Conservation (phyloP, 2,797 vertebrate genomes). For the Takifugu ocellatus region DNA sequence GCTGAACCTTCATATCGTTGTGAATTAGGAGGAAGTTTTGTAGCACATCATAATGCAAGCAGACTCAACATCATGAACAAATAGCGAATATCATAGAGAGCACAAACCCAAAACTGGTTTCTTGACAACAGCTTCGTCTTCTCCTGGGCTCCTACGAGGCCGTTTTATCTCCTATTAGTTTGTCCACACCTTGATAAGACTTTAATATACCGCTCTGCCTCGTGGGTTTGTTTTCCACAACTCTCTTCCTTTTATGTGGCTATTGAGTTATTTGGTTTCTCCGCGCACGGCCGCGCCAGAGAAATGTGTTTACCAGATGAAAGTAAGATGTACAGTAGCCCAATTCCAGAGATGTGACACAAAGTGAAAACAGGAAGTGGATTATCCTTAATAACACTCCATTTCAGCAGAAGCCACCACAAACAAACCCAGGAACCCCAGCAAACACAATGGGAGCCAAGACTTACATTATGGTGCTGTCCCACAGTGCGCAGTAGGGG, state of each 20-base stretch:
- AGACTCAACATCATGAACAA: not conserved
- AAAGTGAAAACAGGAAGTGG: not conserved
- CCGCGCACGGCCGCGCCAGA: not conserved
- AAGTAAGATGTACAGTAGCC: not conserved
- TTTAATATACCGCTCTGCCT: not conserved
- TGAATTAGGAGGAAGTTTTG: not conserved
- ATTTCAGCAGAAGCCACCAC: not conserved
- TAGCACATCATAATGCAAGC: slow-evolving; percentile 13
- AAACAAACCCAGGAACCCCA: not conserved
- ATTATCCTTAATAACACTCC: not conserved
- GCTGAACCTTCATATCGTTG: no score
- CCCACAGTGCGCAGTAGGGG: slow-evolving; percentile 97
- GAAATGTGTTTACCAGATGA: slow-evolving; percentile 3
- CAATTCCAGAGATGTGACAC: slow-evolving; percentile 6
- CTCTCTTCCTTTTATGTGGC: slow-evolving; percentile 2
- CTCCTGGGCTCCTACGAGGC: not conserved
- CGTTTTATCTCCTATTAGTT: not conserved
- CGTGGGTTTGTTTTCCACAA: not conserved
- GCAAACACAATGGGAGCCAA: slow-evolving; percentile 11
- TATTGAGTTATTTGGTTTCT: not conserved
- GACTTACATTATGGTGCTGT: slow-evolving; percentile 93
- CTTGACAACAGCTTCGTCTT: not conserved
- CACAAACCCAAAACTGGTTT: not conserved
- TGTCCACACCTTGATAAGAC: not conserved
- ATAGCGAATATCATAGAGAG: not conserved